A percentile compares a stretch with the other conserved stretches of the same genome.
phyloP scores from a whole-genome alignment of 2,113 vertebrate genomes.

The Chunga burmeisteri region DNA sequence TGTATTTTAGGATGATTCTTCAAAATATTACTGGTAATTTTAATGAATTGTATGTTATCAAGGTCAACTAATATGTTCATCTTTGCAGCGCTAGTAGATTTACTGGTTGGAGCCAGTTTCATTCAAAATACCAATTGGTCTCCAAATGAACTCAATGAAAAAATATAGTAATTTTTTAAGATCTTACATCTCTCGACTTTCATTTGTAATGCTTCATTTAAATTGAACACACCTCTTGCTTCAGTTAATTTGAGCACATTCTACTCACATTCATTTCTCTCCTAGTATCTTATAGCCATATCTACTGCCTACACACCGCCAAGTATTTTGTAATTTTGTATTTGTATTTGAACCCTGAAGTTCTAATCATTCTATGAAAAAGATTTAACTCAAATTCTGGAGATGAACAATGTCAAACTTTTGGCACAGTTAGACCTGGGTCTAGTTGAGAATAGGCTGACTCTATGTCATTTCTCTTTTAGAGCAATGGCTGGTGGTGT shows the following conservation, averaged over 20 bases:
- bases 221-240: background rate
- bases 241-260: background rate
- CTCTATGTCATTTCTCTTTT: background rate
- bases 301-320: background rate
- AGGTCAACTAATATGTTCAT: background rate
- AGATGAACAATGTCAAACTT: background rate
- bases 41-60: background rate
- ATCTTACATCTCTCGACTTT: background rate
- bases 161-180: background rate
- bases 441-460: background rate
- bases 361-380: background rate
- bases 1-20: background rate
- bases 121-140: background rate
- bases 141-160: background rate
- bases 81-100: background rate
- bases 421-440: background rate
- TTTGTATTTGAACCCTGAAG: background rate
- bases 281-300: background rate
- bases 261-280: background rate
- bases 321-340: background rate
- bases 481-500: background rate
- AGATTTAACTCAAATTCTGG: background rate
- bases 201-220: background rate
- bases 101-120: background rate
- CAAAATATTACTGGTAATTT: background rate